Evolutionary conservation across 2,888 invertebrate species (phyloP), one percentile per base, ranked within the genome.

Genomic region (Drosophila austrosaltans): DNA sequence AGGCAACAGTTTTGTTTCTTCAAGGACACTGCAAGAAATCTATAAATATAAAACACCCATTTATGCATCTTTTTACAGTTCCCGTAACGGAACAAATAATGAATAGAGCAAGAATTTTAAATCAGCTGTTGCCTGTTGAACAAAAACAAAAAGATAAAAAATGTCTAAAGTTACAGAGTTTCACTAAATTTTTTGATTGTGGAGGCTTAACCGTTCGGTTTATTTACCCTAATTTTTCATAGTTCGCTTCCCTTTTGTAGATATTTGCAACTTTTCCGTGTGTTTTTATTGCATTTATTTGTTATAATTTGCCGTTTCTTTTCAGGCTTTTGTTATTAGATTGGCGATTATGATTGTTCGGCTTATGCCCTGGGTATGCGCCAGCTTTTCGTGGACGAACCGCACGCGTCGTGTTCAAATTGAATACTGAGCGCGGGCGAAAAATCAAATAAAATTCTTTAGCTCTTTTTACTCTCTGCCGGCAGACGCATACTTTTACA

Each of bases 21-120:
- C 87, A 86, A 86, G 86, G 89, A 87, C 86, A 86, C 56, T 75
- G 44, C 25, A 66, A 87, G 80, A 87, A 86, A 86, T 86, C 86
- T 82, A 86, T 86, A 86, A 86, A 86, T 81, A 82, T 84, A 79
- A 87, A 87, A 85, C 72, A 75, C 71, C 63, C 75, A 71, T 72
- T 78, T 84, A 66, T 76, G 81, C 76, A 76, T 72, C 69, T 68
- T 61, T 63, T 67, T 57, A 28, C 54, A 53, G 36, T 39, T 60
- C 61, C 42, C 36, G 10, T 25, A 22, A 61, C 57, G 16, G 53
- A 62, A 61, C 32, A 39, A 4, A 28, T 28, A 7, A 3, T 58
- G 30, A 64, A 7, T n/a, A 22, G 25, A 30, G 39, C 6, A 54
- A 6, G 40, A 10, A 32, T 22, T 28, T 36, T 7, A 36, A 32